Conservation (phyloP, 2,113 vertebrate genomes). For the Silurus meridionalis region DNA sequence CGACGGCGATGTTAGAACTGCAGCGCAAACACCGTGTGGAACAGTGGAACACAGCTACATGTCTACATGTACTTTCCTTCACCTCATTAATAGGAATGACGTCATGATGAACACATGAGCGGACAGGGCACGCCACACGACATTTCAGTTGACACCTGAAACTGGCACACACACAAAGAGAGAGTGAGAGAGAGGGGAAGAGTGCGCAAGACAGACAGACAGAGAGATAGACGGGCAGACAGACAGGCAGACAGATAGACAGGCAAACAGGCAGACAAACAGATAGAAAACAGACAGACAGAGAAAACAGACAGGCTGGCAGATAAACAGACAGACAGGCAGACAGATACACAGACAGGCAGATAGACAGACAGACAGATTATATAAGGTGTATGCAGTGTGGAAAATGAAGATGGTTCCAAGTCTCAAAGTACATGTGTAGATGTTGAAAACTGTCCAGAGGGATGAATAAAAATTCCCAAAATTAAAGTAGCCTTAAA, state of each 20-base stretch:
- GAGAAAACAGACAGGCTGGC: too few relatives aligned
- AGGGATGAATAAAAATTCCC: neutral
- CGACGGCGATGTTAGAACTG: neutral
- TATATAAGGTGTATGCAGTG: too few relatives aligned
- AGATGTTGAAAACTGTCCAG: neutral
- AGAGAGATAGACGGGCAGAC: neutral
- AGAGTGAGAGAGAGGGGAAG: neutral
- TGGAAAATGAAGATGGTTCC: neutral
- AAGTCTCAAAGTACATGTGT: neutral
- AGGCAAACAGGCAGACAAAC: too few relatives aligned
- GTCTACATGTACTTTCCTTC: neutral
- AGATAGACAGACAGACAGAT: neutral
- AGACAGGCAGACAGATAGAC: too few relatives aligned
- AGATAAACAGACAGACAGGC: neutral
- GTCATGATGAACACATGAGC: neutral
- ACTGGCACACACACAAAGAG: neutral
- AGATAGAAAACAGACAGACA: too few relatives aligned
- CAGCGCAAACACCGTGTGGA: neutral
- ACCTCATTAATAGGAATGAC: neutral
- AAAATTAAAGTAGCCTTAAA: neutral
- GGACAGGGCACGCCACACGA: neutral
- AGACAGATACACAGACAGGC: neutral
- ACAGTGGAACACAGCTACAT: conserved; percentile 2
- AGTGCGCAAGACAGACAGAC: neutral
- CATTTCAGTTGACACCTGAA: conserved; percentile 14